Conservation (phyloP, 2,888 invertebrate genomes). For the Leptinotarsa haldemani region DNA sequence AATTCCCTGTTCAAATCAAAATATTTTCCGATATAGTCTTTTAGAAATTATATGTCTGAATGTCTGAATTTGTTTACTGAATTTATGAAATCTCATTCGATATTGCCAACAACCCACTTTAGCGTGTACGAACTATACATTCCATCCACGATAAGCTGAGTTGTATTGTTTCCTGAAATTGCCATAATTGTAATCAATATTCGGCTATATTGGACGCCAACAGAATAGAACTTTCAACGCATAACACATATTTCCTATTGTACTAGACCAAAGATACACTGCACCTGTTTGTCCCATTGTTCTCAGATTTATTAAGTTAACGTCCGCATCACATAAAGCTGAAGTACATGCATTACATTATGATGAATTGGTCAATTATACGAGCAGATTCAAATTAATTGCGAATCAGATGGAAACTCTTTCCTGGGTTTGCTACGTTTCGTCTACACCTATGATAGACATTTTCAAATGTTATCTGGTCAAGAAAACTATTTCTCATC, state of each 20-base stretch:
- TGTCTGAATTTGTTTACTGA: not conserved
- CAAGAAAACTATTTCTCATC: too few relatives aligned
- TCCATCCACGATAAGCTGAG: constrained; percentile 18
- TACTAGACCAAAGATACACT: constrained; percentile 41
- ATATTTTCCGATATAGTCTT: too few relatives aligned
- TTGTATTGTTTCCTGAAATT: constrained; percentile 28
- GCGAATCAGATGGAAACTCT: too few relatives aligned
- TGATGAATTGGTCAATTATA: too few relatives aligned
- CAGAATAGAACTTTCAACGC: constrained; percentile 37
- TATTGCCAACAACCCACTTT: not conserved
- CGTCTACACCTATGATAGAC: too few relatives aligned
- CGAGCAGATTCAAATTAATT: too few relatives aligned
- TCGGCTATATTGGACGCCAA: constrained; percentile 26
- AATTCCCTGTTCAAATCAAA: too few relatives aligned
- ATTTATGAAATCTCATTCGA: not conserved
- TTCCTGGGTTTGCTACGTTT: too few relatives aligned
- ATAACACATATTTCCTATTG: constrained; percentile 41
- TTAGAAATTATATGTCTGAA: too few relatives aligned
- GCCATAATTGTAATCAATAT: constrained; percentile 41
- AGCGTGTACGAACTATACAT: not conserved
- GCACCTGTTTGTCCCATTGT: constrained; percentile 45
- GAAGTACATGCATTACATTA: not conserved
- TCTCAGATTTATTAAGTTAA: constrained; percentile 35
- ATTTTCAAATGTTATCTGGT: too few relatives aligned
- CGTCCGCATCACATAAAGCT: not conserved